Percentiles rank a stretch among this genome's conserved stretches.
Evolutionary conservation across 1,140 invertebrate species (phyloP).

Genomic region (Latrodectus geometricus): DNA sequence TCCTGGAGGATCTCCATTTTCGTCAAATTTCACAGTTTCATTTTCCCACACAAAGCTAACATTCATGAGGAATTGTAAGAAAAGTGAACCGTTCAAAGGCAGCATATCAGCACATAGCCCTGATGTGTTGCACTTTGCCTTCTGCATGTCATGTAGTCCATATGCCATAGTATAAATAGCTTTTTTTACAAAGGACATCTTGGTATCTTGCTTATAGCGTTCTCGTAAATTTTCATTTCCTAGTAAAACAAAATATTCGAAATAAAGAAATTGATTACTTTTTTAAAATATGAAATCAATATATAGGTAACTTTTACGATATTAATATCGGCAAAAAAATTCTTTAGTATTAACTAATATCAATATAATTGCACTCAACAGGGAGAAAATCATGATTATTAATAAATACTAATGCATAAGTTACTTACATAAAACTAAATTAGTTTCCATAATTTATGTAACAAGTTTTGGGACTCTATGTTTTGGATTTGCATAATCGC

Average conservation of each 20-base stretch:
- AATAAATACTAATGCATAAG: too few species aligned
- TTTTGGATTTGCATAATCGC: too few species aligned
- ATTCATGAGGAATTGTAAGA: conserved; percentile 80
- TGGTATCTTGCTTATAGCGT: conserved; percentile 78
- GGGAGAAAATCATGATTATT: too few species aligned
- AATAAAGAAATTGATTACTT: background rate
- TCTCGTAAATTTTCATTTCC: conserved; percentile 72
- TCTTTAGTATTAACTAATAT: too few species aligned
- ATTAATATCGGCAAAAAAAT: too few species aligned
- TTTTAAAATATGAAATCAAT: too few species aligned
- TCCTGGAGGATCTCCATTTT: conserved; percentile 85
- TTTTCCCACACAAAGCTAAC: conserved; percentile 79
- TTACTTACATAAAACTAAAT: too few species aligned
- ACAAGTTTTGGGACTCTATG: too few species aligned
- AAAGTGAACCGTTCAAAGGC: conserved; percentile 76
- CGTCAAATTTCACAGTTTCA: conserved; percentile 82
- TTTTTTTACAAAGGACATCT: conserved; percentile 83
- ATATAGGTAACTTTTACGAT: too few species aligned
- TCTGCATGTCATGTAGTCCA: conserved; percentile 75
- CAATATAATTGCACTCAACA: too few species aligned
- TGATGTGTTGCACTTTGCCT: conserved; percentile 71
- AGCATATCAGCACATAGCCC: conserved; percentile 75
- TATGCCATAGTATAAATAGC: conserved; percentile 79
- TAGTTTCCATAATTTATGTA: too few species aligned
- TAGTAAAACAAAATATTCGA: conserved; percentile 12